Percentiles rank a stretch among this genome's conserved stretches.
These are phyloP conservation scores for Brachionus rotundiformis DNA, from an alignment of 1,140 invertebrate species.

Conservation along the genomic window DNA sequence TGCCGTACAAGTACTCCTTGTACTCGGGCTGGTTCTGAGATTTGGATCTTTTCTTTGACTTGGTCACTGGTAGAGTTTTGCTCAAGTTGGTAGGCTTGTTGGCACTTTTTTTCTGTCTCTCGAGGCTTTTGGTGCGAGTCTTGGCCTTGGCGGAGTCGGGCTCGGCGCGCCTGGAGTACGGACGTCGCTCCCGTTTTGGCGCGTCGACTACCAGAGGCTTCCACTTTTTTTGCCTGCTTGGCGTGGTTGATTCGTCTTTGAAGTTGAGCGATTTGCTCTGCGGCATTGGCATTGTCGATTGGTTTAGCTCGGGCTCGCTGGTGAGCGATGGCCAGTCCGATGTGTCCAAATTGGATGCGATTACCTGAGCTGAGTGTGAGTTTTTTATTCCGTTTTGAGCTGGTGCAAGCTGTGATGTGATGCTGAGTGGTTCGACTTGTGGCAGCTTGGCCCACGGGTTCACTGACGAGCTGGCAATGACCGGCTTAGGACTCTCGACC, in stretches of 20 bases:
- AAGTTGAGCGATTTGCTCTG: conserved; percentile 35
- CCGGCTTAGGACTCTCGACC: background rate
- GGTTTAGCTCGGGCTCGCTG: background rate
- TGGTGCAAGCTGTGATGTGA: background rate
- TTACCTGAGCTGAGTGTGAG: background rate
- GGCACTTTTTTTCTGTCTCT: conserved; percentile 10
- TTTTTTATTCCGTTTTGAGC: background rate
- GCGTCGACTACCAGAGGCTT: conserved; percentile 10
- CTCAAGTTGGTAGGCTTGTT: background rate
- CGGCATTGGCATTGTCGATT: background rate
- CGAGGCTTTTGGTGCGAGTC: background rate
- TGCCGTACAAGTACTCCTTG: conserved; percentile 49
- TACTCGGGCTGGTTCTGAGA: conserved; percentile 32
- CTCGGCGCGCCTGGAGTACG: background rate
- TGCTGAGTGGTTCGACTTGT: background rate
- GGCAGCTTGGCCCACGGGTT: conserved; percentile 44
- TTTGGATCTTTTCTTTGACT: conserved; percentile 22
- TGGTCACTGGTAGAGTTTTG: background rate
- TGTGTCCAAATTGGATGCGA: conserved; percentile 10
- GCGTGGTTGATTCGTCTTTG: background rate
- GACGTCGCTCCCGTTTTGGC: background rate
- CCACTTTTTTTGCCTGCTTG: conserved; percentile 17
- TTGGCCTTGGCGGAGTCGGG: background rate
- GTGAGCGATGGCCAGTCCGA: conserved; percentile 40
- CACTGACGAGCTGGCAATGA: background rate